Evolutionary conservation across 2,888 invertebrate species (phyloP), one percentile per base, ranked within the genome.

Genomic region (Pterostichus madidus): DNA sequence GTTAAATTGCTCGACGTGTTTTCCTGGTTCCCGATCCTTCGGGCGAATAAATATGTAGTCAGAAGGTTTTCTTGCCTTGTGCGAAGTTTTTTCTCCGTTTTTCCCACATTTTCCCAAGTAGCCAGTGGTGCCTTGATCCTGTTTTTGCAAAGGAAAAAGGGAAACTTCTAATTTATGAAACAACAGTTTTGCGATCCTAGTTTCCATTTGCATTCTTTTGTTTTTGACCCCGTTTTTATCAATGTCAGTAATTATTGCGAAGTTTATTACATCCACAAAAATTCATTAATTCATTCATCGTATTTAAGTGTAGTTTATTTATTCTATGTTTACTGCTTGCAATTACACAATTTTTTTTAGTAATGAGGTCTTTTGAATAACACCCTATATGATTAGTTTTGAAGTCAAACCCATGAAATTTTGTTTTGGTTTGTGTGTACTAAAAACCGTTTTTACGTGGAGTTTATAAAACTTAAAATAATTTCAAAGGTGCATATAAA

Each of bases 11-110:
- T 64, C 31, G 46, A 79, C 68, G 79, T 79, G 79, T 79, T 61
- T 78, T 78, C 53, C 64, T 49, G 52, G 78, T 78, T 78, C 46
- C 59, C 79, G 64, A 79, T 64, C 79, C 64, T 49, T 79, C 49
- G 64, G 79, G 7, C 53, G 79, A 79, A 79, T 79, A 79, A 79
- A 79, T 79, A 79, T 79, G 79, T 64, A 79, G 79, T 79, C 79
- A 46, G 64, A 64, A 56, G 78, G 64, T 79, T 79, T 79, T 79
- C 64, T 64, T 79, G 68, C 64, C 32, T 32, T 46, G 24, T 61
- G 79, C 39, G 52, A 79, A 79, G 64, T 79, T 79, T 79, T 79
- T 59, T 11, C 32, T 39, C 39, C 13, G 49, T 31, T 49, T 79
- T 64, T 64, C 64, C 52, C 64, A 79, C 64, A 15, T 61, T 79